Evolutionary conservation across 1,140 invertebrate genomes (phyloP).

Genomic region (Berghia stephanieae): DNA sequence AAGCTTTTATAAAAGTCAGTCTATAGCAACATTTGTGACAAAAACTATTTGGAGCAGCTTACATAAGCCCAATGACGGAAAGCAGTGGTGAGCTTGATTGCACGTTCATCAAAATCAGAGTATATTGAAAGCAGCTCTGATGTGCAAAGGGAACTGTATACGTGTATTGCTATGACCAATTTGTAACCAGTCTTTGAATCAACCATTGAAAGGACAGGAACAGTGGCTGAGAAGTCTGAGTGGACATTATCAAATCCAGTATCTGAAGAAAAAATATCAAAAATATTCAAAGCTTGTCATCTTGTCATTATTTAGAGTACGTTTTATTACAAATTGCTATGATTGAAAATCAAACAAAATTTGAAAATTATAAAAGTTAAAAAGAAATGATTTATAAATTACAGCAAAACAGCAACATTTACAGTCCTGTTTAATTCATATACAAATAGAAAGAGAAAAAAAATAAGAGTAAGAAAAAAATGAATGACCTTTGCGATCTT

Average conservation of each 20-base stretch:
- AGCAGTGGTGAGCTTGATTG: slow-evolving; percentile 48
- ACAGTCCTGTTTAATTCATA: not conserved
- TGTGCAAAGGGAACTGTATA: slow-evolving; percentile 49
- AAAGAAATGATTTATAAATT: no score
- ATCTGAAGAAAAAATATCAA: slow-evolving; percentile 42
- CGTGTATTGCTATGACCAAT: slow-evolving; percentile 55
- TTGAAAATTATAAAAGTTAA: no score
- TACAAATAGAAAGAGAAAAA: not conserved
- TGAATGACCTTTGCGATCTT: slow-evolving; percentile 40
- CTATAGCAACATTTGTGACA: slow-evolving; percentile 7
- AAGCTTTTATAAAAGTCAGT: not conserved
- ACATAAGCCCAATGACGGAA: slow-evolving; percentile 65
- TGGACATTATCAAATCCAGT: slow-evolving; percentile 50
- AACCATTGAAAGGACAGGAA: slow-evolving; percentile 57
- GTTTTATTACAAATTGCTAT: no score
- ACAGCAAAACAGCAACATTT: no score
- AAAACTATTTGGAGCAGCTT: slow-evolving; percentile 23
- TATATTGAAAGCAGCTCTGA: slow-evolving; percentile 56
- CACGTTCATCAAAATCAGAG: slow-evolving; percentile 51
- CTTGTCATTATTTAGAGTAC: no score
- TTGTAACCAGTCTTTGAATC: slow-evolving; percentile 38
- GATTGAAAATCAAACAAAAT: no score
- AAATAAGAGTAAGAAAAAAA: not conserved
- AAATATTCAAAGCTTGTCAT: no score
- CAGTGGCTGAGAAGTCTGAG: slow-evolving; percentile 60